These are phyloP conservation scores for Hedychridium roseum DNA, from an alignment of 2,888 invertebrate species.

Conservation along the genomic window DNA sequence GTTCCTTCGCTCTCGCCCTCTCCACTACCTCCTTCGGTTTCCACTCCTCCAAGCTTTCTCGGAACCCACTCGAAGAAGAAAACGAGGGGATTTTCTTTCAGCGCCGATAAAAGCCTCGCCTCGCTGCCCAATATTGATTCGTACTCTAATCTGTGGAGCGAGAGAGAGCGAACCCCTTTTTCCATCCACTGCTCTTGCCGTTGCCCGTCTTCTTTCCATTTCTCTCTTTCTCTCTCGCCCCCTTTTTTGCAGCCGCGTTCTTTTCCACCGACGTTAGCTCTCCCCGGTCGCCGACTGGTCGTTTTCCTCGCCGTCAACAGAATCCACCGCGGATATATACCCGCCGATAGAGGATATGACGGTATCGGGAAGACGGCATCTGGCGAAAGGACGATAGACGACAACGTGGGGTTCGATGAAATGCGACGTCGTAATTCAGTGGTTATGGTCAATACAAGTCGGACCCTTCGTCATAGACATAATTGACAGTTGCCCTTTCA, in stretches of 20 bases:
- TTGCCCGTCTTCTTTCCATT: background rate
- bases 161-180: no score
- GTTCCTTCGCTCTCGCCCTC: slow-evolving; percentile 33
- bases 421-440: slow-evolving; percentile 38
- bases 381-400: slow-evolving; percentile 36
- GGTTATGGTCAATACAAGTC: slow-evolving; percentile 35
- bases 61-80: slow-evolving; percentile 39
- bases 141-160: slow-evolving; percentile 60
- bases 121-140: slow-evolving; percentile 63
- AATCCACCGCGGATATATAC: slow-evolving; percentile 52
- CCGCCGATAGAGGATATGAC: slow-evolving; percentile 47
- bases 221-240: slow-evolving; percentile 2
- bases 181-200: slow-evolving; percentile 1
- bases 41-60: slow-evolving; percentile 25
- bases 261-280: slow-evolving; percentile 5
- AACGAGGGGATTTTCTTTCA: slow-evolving; percentile 56
- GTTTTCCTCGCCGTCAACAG: slow-evolving; percentile 50
- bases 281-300: slow-evolving; percentile 24
- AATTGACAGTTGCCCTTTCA: no score
- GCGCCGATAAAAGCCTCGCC: slow-evolving; percentile 59
- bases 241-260: slow-evolving; percentile 1
- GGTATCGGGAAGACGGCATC: slow-evolving; percentile 39
- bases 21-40: slow-evolving; percentile 13
- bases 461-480: no score
- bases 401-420: no score